Conservation (phyloP, 2,113 vertebrate species). For the Ovis canadensis region DNA sequence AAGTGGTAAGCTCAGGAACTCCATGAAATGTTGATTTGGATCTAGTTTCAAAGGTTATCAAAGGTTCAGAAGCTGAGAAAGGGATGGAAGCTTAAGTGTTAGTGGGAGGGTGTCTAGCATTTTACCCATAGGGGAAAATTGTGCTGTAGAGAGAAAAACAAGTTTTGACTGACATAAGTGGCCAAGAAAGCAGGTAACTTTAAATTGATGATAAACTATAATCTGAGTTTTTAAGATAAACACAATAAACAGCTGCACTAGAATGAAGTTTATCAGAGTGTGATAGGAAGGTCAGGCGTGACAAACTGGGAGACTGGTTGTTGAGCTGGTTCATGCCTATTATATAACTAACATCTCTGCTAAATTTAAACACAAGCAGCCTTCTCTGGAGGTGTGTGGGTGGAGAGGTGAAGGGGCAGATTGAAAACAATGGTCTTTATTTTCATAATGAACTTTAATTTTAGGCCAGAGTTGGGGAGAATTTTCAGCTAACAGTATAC, state of each 20-base stretch:
- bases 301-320: constrained; percentile 24
- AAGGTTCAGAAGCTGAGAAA: constrained; percentile 49
- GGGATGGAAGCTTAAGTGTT: not conserved
- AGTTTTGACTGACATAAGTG: constrained; percentile 1
- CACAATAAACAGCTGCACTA: constrained; percentile 25
- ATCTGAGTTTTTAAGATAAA: constrained; percentile 35
- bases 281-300: constrained; percentile 61
- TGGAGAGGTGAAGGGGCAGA: constrained; percentile 59
- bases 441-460: constrained; percentile 62
- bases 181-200: not conserved
- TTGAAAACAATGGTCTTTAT: constrained; percentile 65
- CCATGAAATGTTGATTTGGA: constrained; percentile 41
- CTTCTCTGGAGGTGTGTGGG: constrained; percentile 57
- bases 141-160: not conserved
- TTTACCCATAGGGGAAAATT: not conserved
- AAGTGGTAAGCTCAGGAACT: constrained; percentile 52
- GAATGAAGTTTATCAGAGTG: constrained; percentile 50
- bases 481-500: constrained; percentile 44
- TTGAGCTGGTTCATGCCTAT: constrained; percentile 39
- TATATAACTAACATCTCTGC: constrained; percentile 36
- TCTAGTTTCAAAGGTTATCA: constrained; percentile 63
- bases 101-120: not conserved
- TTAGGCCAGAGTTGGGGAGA: constrained; percentile 56
- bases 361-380: constrained; percentile 56
- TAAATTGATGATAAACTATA: constrained; percentile 33